These are phyloP conservation scores for Noctua fimbriata DNA, from an alignment of 2,888 invertebrate genomes.

Conservation along the genomic window DNA sequence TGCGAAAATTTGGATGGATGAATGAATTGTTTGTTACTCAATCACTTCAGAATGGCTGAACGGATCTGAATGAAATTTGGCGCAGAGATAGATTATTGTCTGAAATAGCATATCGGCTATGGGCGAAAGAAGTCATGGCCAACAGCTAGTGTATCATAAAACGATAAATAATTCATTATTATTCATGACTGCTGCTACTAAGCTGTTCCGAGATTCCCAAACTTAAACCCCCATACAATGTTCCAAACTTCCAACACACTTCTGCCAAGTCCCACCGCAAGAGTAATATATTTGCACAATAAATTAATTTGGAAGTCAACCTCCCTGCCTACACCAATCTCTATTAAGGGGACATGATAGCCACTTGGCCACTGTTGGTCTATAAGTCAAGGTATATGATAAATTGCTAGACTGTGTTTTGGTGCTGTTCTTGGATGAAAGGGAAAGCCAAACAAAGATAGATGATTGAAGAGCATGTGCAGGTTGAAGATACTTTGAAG, in stretches of 20 bases:
- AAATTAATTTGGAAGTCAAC: constrained; percentile 49
- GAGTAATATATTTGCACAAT: constrained; percentile 41
- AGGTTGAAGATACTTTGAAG: too few relatives aligned
- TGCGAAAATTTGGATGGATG: too few relatives aligned
- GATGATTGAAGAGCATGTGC: neutral
- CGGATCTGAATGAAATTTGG: too few relatives aligned
- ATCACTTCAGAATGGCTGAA: too few relatives aligned
- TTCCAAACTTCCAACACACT: neutral
- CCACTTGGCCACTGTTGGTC: constrained; percentile 48
- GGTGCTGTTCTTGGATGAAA: constrained; percentile 6
- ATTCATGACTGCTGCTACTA: neutral
- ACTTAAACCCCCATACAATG: neutral
- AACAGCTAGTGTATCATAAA: neutral
- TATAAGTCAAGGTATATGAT: constrained; percentile 42
- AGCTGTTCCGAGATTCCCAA: neutral
- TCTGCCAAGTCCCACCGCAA: neutral
- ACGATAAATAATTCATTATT: neutral
- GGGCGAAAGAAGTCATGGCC: neutral
- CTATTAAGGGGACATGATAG: constrained; percentile 57
- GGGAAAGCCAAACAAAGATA: neutral
- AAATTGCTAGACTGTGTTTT: constrained; percentile 20
- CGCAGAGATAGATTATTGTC: too few relatives aligned
- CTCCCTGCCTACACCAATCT: constrained; percentile 47
- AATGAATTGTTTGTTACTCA: too few relatives aligned
- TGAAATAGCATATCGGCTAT: too few relatives aligned